A percentile compares a stretch with the other conserved stretches of the same genome.
Conservation (phyloP, 2,888 invertebrate species). For the Eulithis prunata region DNA sequence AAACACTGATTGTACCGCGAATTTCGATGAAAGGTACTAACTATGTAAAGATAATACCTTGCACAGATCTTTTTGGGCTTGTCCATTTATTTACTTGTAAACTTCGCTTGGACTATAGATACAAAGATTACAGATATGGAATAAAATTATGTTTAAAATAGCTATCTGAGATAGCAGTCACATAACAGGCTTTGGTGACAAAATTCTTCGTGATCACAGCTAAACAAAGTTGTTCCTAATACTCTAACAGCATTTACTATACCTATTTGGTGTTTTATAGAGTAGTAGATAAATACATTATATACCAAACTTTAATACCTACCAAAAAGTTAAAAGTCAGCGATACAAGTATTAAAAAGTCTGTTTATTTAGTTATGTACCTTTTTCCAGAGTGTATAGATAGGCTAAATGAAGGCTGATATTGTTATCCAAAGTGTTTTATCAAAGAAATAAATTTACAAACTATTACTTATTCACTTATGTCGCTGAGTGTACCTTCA, state of each 20-base stretch:
- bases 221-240: neutral
- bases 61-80: too few species aligned
- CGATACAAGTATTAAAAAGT: neutral
- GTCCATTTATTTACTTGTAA: neutral
- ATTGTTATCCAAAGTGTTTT: too few species aligned
- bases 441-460: too few species aligned
- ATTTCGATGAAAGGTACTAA: too few species aligned
- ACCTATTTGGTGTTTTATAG: slow-evolving; percentile 14
- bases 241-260: slow-evolving; percentile 10
- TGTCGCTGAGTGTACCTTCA: neutral
- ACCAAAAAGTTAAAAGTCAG: slow-evolving; percentile 3
- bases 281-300: slow-evolving; percentile 2
- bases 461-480: neutral
- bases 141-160: neutral
- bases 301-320: slow-evolving; percentile 11
- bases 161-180: slow-evolving; percentile 1
- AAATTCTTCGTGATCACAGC: neutral
- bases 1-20: too few species aligned
- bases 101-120: neutral
- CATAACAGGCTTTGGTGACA: neutral
- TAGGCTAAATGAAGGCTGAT: too few species aligned
- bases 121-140: neutral
- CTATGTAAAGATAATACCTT: too few species aligned
- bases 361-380: neutral
- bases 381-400: too few species aligned